These are phyloP conservation scores for Neelides folsomi DNA, from an alignment of 2,888 invertebrate genomes.

Conservation along the genomic window DNA sequence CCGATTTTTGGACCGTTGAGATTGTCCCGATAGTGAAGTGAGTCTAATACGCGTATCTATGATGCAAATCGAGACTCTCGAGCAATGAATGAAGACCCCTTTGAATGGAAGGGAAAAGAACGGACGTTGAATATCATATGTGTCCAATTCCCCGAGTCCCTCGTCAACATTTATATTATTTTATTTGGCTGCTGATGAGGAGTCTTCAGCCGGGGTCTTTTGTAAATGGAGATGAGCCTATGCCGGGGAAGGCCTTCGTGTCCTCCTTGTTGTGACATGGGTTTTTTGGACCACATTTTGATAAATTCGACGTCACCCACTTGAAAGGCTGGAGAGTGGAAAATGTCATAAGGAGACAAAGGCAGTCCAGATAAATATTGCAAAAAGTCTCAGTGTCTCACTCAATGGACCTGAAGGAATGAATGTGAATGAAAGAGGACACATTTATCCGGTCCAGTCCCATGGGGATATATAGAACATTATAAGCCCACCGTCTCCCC, in stretches of 20 bases:
- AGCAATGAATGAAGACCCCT: constrained; percentile 4
- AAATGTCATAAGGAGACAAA: constrained; percentile 31
- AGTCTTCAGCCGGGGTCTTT: constrained; percentile 2
- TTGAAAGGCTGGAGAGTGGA: constrained; percentile 27
- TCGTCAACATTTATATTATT: neutral
- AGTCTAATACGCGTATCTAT: no score
- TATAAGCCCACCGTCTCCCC: no score
- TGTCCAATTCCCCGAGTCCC: neutral
- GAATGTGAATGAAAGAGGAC: no score
- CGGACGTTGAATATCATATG: neutral
- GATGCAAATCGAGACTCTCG: no score
- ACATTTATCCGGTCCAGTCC: no score
- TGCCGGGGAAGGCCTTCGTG: no score
- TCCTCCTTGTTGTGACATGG: constrained; percentile 13
- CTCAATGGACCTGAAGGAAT: no score
- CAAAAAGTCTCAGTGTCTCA: constrained; percentile 23
- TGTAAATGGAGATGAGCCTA: no score
- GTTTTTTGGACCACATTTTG: constrained; percentile 17
- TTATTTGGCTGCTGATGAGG: neutral
- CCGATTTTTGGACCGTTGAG: no score
- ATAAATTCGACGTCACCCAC: constrained; percentile 34
- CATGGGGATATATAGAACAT: no score
- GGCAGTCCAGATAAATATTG: constrained; percentile 31
- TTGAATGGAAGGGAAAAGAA: neutral
- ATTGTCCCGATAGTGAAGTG: no score